Conservation (phyloP, 2,888 invertebrate species). For the Athripsodes cinereus region DNA sequence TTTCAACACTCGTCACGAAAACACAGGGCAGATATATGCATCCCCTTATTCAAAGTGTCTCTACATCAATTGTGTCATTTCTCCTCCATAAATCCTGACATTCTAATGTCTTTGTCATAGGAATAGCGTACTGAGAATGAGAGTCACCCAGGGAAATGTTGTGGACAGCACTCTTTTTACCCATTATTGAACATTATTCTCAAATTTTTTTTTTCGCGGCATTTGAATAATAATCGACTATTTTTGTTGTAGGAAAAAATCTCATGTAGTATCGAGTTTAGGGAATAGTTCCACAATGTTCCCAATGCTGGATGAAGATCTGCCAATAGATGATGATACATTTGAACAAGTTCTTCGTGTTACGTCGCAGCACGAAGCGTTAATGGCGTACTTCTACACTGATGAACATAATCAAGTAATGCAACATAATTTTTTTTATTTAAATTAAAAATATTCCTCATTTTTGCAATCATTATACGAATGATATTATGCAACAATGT, state of each 20-base stretch:
- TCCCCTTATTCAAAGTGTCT: no score
- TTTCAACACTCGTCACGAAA: no score
- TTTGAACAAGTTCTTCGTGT: slow-evolving; percentile 69
- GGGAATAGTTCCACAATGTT: slow-evolving; percentile 10
- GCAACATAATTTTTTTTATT: no score
- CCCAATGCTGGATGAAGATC: slow-evolving; percentile 7
- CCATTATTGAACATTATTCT: background rate
- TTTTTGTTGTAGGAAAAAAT: slow-evolving; percentile 6
- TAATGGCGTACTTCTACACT: slow-evolving; percentile 87
- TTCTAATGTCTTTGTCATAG: no score
- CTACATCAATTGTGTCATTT: no score
- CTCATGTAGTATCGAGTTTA: slow-evolving; percentile 17
- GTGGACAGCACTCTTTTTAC: background rate
- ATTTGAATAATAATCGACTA: background rate
- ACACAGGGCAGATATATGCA: no score
- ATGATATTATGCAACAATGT: no score
- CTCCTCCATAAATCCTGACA: no score
- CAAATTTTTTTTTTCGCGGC: background rate
- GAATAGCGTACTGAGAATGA: no score
- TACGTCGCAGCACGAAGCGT: slow-evolving; percentile 79
- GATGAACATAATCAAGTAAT: slow-evolving; percentile 76
- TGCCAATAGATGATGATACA: slow-evolving; percentile 47
- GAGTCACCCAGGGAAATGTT: no score
- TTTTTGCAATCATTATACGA: no score
- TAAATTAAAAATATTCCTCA: no score